Evolutionary conservation across 1,140 invertebrate genomes (phyloP).

Genomic region (Drosophila pandora): DNA sequence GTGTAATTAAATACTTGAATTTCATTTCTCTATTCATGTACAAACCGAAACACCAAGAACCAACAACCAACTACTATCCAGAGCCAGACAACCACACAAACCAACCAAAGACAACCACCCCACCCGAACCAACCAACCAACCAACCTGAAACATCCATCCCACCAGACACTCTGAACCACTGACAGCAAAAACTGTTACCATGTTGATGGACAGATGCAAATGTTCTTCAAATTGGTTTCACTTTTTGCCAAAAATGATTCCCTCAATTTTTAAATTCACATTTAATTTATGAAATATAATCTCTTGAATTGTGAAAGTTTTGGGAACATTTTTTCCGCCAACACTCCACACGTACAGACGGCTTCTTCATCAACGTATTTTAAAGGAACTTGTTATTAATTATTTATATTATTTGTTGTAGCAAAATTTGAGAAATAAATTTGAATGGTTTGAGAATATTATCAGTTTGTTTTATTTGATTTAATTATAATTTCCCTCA

Average conservation of each 20-base stretch:
- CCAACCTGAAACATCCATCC: slow-evolving; percentile 30
- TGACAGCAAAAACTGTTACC: slow-evolving; percentile 33
- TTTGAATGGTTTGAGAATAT: slow-evolving; percentile 3
- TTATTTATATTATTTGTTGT: slow-evolving; percentile 17
- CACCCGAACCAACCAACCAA: slow-evolving; percentile 4
- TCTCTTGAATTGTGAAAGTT: background rate
- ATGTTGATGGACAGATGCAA: slow-evolving; percentile 28
- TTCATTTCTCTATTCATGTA: slow-evolving; percentile 83
- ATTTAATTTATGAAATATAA: background rate
- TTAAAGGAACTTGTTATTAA: slow-evolving; percentile 22
- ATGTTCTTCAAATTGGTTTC: slow-evolving; percentile 22
- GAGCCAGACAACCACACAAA: slow-evolving; percentile 44
- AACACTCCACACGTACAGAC: slow-evolving; percentile 35
- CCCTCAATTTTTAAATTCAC: background rate
- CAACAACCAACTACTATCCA: slow-evolving; percentile 45
- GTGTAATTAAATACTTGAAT: slow-evolving; percentile 84
- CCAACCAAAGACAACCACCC: slow-evolving; percentile 11
- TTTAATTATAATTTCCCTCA: slow-evolving; percentile 21
- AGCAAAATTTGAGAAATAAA: slow-evolving; percentile 25
- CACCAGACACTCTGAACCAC: slow-evolving; percentile 38
- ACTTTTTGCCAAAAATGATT: slow-evolving; percentile 24
- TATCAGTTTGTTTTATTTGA: slow-evolving; percentile 19
- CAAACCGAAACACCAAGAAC: slow-evolving; percentile 73
- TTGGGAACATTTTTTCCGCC: slow-evolving; percentile 9
- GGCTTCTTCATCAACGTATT: slow-evolving; percentile 50